Evolutionary conservation across 2,888 invertebrate species (phyloP).

Genomic region (Globia sparganii): DNA sequence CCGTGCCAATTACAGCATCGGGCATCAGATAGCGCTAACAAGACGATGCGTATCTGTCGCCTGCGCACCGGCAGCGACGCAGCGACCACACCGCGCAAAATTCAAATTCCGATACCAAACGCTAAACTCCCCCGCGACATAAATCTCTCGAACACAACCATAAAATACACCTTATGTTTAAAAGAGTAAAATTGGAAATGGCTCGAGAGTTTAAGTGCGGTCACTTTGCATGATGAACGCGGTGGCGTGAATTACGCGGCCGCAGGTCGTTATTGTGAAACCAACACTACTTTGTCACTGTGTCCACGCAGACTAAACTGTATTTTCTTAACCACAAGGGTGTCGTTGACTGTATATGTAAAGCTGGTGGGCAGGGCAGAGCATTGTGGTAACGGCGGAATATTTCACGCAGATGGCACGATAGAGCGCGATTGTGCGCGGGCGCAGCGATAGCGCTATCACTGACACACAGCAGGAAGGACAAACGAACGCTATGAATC

Average conservation of each 20-base stretch:
- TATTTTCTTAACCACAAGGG: conserved; percentile 47
- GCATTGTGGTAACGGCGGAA: conserved; percentile 81
- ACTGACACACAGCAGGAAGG: conserved; percentile 81
- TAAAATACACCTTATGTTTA: conserved; percentile 50
- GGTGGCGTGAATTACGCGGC: conserved; percentile 89
- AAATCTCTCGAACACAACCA: conserved; percentile 68
- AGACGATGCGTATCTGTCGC: conserved; percentile 87
- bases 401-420: conserved; percentile 89
- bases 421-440: conserved; percentile 82
- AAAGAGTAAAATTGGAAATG: conserved; percentile 62
- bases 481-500: conserved; percentile 85
- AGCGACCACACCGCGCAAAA: conserved; percentile 70
- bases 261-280: conserved; percentile 82
- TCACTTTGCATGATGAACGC: conserved; percentile 88
- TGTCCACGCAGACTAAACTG: conserved; percentile 45
- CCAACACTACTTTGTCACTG: conserved; percentile 36
- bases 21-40: conserved; percentile 89
- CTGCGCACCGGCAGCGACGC: conserved; percentile 63
- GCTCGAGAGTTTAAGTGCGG: conserved; percentile 52
- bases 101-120: conserved; percentile 86
- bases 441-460: conserved; percentile 79
- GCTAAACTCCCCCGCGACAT: conserved; percentile 81
- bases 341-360: not conserved
- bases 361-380: conserved; percentile 60
- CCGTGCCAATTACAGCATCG: conserved; percentile 88